These are phyloP conservation scores for Pocillopora meandrina DNA, from an alignment of 92 coral and sea anemone species.

Conservation along the genomic window DNA sequence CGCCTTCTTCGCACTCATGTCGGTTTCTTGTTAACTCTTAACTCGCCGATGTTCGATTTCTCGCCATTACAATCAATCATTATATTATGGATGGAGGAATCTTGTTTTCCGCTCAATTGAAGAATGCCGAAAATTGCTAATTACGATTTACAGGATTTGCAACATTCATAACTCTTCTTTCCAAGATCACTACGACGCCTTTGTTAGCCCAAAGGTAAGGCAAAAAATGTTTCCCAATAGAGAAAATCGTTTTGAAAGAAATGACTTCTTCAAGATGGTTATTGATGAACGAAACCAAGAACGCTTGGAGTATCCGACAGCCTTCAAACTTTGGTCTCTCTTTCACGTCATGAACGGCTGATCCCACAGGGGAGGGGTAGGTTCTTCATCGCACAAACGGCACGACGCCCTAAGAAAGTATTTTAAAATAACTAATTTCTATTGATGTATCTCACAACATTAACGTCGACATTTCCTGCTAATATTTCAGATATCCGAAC, in stretches of 20 bases:
- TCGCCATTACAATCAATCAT: background rate
- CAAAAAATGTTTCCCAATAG: too few relatives aligned
- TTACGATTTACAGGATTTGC: background rate
- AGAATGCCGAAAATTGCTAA: constrained; percentile 21
- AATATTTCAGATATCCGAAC: too few relatives aligned
- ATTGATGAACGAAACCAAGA: background rate
- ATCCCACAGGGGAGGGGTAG: constrained; percentile 5
- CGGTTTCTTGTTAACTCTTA: background rate
- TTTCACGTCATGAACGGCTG: constrained; percentile 4
- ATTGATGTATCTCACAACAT: too few relatives aligned
- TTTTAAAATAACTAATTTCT: too few relatives aligned
- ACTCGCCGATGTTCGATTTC: background rate
- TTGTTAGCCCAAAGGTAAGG: background rate
- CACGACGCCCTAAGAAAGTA: too few relatives aligned
- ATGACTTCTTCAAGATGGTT: too few relatives aligned
- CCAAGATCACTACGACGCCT: background rate
- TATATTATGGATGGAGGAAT: background rate
- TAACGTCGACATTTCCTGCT: too few relatives aligned
- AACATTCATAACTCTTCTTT: background rate
- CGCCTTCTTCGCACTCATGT: constrained; percentile 62
- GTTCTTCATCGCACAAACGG: background rate
- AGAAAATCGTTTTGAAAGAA: too few relatives aligned
- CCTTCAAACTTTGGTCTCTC: background rate
- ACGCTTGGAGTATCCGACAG: too few relatives aligned
- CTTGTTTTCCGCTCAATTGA: constrained; percentile 20